Conservation (phyloP, 2,113 vertebrate genomes). For the Paralichthys olivaceus region DNA sequence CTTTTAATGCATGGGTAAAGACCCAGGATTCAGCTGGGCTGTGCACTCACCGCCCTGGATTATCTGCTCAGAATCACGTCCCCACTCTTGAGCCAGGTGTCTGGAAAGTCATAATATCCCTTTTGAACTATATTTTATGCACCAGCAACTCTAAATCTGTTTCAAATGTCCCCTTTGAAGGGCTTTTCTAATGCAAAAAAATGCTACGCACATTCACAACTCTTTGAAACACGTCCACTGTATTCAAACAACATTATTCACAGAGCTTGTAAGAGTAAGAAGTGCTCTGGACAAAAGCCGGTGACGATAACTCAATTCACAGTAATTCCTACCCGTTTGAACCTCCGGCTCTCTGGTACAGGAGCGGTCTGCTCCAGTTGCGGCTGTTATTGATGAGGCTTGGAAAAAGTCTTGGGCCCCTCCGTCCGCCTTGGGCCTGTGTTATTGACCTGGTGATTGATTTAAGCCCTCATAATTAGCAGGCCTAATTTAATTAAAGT, state of each 20-base stretch:
- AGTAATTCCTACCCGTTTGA: constrained; percentile 78
- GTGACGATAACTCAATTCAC: constrained; percentile 80
- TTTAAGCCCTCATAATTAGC: constrained; percentile 87
- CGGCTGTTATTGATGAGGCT: constrained; percentile 81
- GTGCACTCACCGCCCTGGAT: constrained; percentile 49
- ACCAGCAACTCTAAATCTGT: constrained; percentile 36
- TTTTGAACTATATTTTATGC: constrained; percentile 47
- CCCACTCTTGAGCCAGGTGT: constrained; percentile 56
- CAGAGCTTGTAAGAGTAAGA: constrained; percentile 53
- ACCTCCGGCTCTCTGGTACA: constrained; percentile 66
- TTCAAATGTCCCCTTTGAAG: constrained; percentile 52
- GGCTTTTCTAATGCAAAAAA: constrained; percentile 27
- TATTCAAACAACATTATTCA: constrained; percentile 47
- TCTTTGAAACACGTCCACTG: constrained; percentile 39
- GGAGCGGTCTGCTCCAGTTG: constrained; percentile 68
- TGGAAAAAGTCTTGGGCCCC: constrained; percentile 71
- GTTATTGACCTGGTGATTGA: constrained; percentile 86
- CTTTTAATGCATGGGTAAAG: constrained; percentile 74
- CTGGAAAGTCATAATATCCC: constrained; percentile 35
- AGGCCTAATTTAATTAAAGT: constrained; percentile 86
- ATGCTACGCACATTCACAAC: neutral
- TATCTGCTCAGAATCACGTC: constrained; percentile 51
- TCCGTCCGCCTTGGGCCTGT: constrained; percentile 74
- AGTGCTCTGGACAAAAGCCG: constrained; percentile 69
- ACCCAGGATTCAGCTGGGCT: constrained; percentile 61